Conservation (phyloP, 1,140 invertebrate genomes). For the Augochlora pura region DNA sequence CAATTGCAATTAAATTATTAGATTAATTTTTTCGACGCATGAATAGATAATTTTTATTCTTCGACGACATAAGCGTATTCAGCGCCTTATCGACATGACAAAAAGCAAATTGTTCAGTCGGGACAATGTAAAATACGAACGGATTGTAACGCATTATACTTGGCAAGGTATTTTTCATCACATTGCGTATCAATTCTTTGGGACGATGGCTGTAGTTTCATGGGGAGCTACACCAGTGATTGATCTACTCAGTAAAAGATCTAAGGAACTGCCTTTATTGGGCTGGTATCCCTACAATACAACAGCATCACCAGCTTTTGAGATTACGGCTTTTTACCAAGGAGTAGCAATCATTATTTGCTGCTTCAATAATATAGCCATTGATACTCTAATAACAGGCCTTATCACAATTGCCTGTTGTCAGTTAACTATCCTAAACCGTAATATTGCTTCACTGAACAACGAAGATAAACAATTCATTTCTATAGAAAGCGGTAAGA, state of each 20-base stretch:
- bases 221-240: constrained; percentile 61
- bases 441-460: constrained; percentile 51
- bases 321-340: constrained; percentile 79
- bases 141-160: constrained; percentile 51
- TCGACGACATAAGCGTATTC: constrained; percentile 51
- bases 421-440: constrained; percentile 65
- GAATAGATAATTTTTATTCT: constrained; percentile 32
- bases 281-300: constrained; percentile 80
- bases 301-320: constrained; percentile 76
- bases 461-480: not conserved
- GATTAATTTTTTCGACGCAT: too few relatives aligned
- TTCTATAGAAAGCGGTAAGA: not conserved
- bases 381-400: constrained; percentile 78
- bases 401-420: constrained; percentile 79
- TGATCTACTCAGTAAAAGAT: constrained; percentile 38
- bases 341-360: constrained; percentile 71
- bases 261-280: constrained; percentile 55
- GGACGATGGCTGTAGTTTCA: constrained; percentile 43
- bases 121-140: constrained; percentile 54
- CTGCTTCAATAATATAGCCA: constrained; percentile 78
- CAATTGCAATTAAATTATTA: too few relatives aligned
- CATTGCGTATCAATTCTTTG: constrained; percentile 62
- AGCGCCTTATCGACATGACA: constrained; percentile 53
- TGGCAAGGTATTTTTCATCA: constrained; percentile 69
- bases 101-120: constrained; percentile 50